phyloP scores from a whole-genome alignment of 2,797 vertebrate genomes.

The Myripristis murdjan region DNA sequence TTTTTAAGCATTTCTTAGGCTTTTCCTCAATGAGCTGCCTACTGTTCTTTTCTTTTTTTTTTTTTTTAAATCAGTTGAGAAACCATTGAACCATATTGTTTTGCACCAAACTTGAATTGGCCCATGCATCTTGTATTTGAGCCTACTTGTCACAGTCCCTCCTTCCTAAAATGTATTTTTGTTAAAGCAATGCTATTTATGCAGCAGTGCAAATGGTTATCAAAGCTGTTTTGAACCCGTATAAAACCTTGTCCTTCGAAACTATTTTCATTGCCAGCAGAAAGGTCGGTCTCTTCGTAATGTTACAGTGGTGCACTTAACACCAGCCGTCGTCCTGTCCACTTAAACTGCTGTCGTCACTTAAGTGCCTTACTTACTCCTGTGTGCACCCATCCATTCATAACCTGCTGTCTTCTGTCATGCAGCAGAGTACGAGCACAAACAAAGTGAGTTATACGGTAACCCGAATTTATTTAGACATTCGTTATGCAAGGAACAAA shows the following conservation, averaged over 20 bases:
- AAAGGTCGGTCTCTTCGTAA: slow-evolving; percentile 19
- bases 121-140: neutral
- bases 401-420: slow-evolving; percentile 58
- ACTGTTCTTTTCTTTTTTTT: slow-evolving; percentile 19
- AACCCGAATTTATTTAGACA: slow-evolving; percentile 49
- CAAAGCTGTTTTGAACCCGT: slow-evolving; percentile 41
- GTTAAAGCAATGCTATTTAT: neutral
- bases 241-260: slow-evolving; percentile 4
- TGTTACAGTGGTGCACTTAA: slow-evolving; percentile 38
- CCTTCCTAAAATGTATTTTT: neutral
- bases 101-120: slow-evolving; percentile 63
- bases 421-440: slow-evolving; percentile 76
- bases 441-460: slow-evolving; percentile 43
- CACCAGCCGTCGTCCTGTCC: slow-evolving; percentile 60
- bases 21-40: slow-evolving; percentile 46
- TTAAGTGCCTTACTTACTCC: slow-evolving; percentile 84
- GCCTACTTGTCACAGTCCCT: neutral
- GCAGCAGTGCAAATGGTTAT: slow-evolving; percentile 1
- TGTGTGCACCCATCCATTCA: slow-evolving; percentile 63
- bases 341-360: slow-evolving; percentile 74
- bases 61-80: slow-evolving; percentile 4
- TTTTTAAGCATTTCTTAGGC: slow-evolving; percentile 21
- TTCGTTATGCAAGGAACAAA: slow-evolving; percentile 74
- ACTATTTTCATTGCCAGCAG: slow-evolving; percentile 30
- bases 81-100: slow-evolving; percentile 51